Base-by-base conservation (phyloP, 2,888 invertebrate genomes). In the Diabrotica balteata region DNA sequence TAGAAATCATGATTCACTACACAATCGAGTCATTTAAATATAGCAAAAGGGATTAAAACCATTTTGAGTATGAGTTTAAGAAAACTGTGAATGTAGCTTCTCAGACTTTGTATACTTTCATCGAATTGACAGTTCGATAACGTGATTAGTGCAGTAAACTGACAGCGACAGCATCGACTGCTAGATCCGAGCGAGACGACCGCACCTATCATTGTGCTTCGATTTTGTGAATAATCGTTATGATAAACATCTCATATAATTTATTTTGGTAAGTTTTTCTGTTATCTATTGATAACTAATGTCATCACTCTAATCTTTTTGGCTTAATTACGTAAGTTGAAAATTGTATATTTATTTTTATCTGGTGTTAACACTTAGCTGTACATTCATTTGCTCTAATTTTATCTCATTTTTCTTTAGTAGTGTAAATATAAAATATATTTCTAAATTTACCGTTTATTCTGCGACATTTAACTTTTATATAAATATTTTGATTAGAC, bases 161-260 rank as follows among this genome's bases (percentile, higher is more conserved):
- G 68, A 55, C 66, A 62, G 45, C 59, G 59, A 71, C 67, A 71
- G 61, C 68, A 70, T 60, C 69, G 68, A 73, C 68, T 66, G 47
- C 62, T 54, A 59, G 63, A 63, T 59, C 54, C 59, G 68, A 71
- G 69, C 65, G 70, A 69, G 63, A 67, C 71, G 75, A 80, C 82
- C 82, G 82, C 82, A 82, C 82, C 82, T 83, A 80, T 81, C 78
- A 75, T 77, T 78, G 78, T 80, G 77, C 74, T 79, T 82, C 77
- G 80, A 76, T 78, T 79, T 79, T 79, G 79, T 75, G 74, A 73
- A 72, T 75, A 78, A 78, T 78, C 79, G 81, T 80, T 80, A 82
- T 81, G 80, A 80, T 76, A 80, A 79, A 76, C 73, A 78, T 79
- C 76, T 79, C 75, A 72, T 77, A 69, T 75, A 77, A 76, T 73